Evolutionary conservation across 2,113 vertebrate species (phyloP).

Genomic region (Microtus pennsylvanicus): DNA sequence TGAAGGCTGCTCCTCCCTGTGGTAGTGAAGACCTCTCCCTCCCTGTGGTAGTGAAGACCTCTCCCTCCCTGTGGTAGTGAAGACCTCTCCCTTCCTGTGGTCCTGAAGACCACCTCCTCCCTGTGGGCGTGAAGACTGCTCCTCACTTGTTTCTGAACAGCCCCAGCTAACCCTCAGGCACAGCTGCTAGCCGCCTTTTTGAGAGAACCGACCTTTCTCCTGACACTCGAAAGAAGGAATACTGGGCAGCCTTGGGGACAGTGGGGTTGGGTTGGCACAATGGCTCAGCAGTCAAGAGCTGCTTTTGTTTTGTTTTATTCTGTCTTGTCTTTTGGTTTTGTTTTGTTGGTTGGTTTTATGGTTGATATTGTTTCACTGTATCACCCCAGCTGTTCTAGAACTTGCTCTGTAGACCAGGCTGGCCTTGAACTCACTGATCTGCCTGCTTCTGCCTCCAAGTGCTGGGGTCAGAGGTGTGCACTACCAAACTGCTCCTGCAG

Average conservation of each 20-base stretch:
- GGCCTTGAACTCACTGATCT: background rate
- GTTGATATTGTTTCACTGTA: background rate
- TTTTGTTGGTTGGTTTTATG: too few relatives aligned
- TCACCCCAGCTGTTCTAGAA: background rate
- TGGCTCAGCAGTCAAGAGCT: background rate
- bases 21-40: too few relatives aligned
- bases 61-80: too few relatives aligned
- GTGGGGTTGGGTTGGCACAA: too few relatives aligned
- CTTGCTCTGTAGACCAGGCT: background rate
- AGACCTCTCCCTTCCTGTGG: too few relatives aligned
- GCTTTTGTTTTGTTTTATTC: background rate
- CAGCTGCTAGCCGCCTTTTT: background rate
- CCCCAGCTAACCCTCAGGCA: rapidly evolving
- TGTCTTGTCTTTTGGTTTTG: background rate
- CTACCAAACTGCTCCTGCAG: background rate
- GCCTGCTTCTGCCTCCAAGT: background rate
- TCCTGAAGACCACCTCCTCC: too few relatives aligned
- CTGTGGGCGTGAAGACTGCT: too few relatives aligned
- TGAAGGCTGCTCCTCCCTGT: too few relatives aligned
- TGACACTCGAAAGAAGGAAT: background rate
- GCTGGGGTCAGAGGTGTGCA: background rate
- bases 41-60: too few relatives aligned
- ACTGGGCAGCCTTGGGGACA: background rate
- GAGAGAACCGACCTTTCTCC: background rate
- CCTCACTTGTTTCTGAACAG: background rate